Conservation (phyloP, 2,113 vertebrate genomes). For the Hyperoodon ampullatus region DNA sequence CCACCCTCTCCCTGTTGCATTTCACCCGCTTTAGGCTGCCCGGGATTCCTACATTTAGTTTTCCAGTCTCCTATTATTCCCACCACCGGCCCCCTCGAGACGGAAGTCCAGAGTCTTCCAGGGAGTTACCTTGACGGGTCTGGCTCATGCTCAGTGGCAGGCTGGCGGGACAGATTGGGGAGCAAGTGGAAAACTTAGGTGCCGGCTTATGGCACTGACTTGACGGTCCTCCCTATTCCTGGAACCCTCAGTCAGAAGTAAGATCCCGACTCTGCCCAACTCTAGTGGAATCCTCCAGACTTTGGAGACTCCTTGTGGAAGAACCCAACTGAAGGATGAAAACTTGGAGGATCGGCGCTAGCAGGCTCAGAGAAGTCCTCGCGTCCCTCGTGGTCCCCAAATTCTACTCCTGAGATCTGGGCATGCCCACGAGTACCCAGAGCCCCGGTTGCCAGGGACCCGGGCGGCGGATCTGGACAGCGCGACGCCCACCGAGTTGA, state of each 20-base stretch:
- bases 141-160: too few relatives aligned
- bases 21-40: neutral
- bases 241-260: neutral
- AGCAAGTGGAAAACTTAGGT: neutral
- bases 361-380: neutral
- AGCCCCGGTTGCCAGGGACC: neutral
- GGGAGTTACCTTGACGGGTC: neutral
- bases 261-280: neutral
- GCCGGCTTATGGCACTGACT: neutral
- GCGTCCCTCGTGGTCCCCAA: fast-evolving
- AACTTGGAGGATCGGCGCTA: neutral
- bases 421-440: neutral
- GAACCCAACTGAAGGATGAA: neutral
- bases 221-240: neutral
- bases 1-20: too few relatives aligned
- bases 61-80: neutral
- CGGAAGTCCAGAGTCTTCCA: neutral
- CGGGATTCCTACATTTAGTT: neutral
- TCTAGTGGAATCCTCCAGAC: neutral
- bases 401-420: neutral
- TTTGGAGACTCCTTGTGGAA: neutral
- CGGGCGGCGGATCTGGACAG: neutral
- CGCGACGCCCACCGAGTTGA: neutral
- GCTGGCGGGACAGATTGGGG: neutral
- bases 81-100: neutral